Evolutionary conservation across 2,113 vertebrate genomes (phyloP).

Genomic region (Etia nguti): DNA sequence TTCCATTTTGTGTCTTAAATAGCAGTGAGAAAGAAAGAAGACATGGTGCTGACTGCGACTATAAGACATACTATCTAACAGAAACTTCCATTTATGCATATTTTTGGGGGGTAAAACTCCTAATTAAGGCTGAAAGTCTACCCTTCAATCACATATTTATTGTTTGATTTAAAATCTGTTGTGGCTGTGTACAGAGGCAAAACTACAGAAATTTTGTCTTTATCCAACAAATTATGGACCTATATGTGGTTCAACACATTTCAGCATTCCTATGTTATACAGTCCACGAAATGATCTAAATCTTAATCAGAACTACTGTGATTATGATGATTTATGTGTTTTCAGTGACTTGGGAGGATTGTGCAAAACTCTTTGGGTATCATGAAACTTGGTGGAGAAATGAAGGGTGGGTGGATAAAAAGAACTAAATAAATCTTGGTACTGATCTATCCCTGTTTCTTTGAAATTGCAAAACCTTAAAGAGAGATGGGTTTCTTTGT

Average conservation of each 20-base stretch:
- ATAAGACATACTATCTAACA: not conserved
- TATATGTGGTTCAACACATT: accelerated
- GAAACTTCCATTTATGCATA: not conserved
- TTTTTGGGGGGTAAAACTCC: not conserved
- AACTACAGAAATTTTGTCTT: not conserved
- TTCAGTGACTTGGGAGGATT: not conserved
- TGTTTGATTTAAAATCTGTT: accelerated
- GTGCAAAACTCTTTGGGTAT: not conserved
- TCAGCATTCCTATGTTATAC: not conserved
- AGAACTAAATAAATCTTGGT: accelerated
- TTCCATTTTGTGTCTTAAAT: not conserved
- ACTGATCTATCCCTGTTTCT: accelerated
- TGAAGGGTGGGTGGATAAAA: accelerated
- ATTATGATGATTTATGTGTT: not conserved
- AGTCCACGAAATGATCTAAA: accelerated
- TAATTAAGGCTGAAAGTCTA: not conserved
- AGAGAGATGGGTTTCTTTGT: not conserved
- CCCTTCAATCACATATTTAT: not conserved
- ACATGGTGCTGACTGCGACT: accelerated
- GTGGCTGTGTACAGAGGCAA: not conserved
- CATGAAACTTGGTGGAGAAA: not conserved
- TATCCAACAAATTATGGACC: not conserved
- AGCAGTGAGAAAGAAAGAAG: not conserved
- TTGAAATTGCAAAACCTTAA: accelerated
- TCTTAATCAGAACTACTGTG: not conserved